A percentile compares a stretch with the other conserved stretches of the same genome.
phyloP scores from a whole-genome alignment of 2,113 vertebrate genomes.

The Callorhinus ursinus region DNA sequence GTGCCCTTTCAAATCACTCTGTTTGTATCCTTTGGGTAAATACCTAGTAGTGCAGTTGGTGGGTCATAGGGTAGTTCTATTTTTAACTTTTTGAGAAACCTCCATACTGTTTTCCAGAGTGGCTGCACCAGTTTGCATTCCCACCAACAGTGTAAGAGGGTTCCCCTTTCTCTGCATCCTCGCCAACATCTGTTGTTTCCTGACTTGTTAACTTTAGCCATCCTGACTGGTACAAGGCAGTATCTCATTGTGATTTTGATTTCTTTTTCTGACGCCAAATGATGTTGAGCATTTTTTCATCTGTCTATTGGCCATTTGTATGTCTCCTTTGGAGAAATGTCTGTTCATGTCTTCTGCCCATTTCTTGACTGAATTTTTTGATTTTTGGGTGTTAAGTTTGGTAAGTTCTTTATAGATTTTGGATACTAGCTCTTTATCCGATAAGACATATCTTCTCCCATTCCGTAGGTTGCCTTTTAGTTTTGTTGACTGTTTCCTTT shows the following conservation, averaged over 20 bases:
- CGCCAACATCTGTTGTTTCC: not conserved
- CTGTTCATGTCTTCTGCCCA: not conserved
- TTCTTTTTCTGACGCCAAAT: not conserved
- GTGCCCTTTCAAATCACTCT: not conserved
- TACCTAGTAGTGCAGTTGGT: not conserved
- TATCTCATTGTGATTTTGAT: not conserved
- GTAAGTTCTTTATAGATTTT: not conserved
- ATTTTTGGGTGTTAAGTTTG: not conserved
- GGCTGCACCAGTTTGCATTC: not conserved
- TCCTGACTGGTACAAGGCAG: not conserved
- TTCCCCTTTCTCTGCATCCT: not conserved
- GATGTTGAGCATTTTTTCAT: not conserved
- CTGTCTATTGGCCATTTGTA: not conserved
- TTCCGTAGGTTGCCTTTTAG: not conserved
- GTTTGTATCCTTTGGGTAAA: not conserved
- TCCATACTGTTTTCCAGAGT: not conserved
- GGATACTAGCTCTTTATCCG: not conserved
- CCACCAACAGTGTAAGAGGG: not conserved
- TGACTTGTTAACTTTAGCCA: not conserved
- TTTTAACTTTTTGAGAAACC: not conserved
- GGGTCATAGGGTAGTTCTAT: not conserved
- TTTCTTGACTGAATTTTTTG: not conserved
- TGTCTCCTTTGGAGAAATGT: not conserved
- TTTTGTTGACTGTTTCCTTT: not conserved
- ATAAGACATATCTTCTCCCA: not conserved